Base-by-base conservation (phyloP, 1,140 invertebrate species). In the Elymnias hypermnestra region DNA sequence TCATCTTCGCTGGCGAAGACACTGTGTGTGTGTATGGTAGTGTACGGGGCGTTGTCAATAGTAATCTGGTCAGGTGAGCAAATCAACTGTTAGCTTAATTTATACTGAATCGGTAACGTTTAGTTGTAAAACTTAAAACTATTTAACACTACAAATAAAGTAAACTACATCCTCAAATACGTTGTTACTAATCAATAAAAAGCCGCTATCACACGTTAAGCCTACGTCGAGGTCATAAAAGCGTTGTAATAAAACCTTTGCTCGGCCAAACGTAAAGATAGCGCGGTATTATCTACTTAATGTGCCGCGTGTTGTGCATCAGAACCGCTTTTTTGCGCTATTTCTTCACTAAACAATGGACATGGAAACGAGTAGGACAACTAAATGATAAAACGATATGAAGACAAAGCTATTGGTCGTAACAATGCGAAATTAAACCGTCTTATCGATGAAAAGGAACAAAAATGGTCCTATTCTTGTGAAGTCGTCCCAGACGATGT, bases 391-490 rank as follows among this genome's bases (percentile, higher is more conserved):
- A 19, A 31, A 25, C 40, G 55, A 57, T 57, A 50, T 45, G 38
- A 42, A 31, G 29, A 57, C 35, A 38, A 31, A 48, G 47, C 47
- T 40, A 52, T 45, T 45, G 42, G 49, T 45, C 19, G 13, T 43
- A 40, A 44, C 50, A 49, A 57, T 57, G 50, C 40, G 36, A 53
- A 53, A 53, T 53, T 57, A 47, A 57, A 46, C 45, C 39, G 21
- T 23, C 25, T 45, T 53, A 57, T 57, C 55, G 37, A 26, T 25
- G 42, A 41, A 48, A 53, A 28, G 44, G 37, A 29, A 57, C 45
- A 33, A 47, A 37, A 26, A 25, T 38, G n/a, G 4, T 44, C 18
- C 13, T 31, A 39, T 44, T 41, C 25, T 26, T 13, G 3, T 4
- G 3, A 21, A 21, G 19, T 21, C 6, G 19, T 21, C 3, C 6